A percentile compares a stretch with the other conserved stretches of the same genome.
Evolutionary conservation across 2,888 invertebrate genomes (phyloP).

Genomic region (Sepiola atlantica): DNA sequence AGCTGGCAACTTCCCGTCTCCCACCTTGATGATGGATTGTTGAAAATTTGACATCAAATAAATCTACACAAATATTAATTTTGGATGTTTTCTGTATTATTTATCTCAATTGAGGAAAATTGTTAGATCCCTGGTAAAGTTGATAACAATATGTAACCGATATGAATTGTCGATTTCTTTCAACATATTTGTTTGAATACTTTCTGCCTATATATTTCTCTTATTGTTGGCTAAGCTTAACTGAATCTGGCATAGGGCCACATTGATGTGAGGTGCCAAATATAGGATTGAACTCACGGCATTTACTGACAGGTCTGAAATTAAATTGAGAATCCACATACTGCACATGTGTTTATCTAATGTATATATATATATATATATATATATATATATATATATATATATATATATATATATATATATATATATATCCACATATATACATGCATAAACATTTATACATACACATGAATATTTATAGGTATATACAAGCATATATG

Average conservation of each 20-base stretch:
- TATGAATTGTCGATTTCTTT: no score
- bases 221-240: background rate
- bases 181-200: no score
- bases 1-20: no score
- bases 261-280: background rate
- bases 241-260: background rate
- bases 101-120: no score
- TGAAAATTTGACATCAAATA: no score
- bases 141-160: no score
- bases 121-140: no score
- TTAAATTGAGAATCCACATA: background rate
- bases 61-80: no score
- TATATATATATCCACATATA: background rate
- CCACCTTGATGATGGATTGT: no score
- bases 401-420: no score
- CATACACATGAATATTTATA: background rate
- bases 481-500: background rate
- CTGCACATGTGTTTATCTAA: background rate
- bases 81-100: no score
- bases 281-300: background rate
- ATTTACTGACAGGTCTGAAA: background rate
- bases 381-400: background rate
- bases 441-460: background rate
- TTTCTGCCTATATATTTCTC: no score
- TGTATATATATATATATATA: background rate